Evolutionary conservation across 2,113 vertebrate genomes (phyloP).

Genomic region (Tamias sibiricus): DNA sequence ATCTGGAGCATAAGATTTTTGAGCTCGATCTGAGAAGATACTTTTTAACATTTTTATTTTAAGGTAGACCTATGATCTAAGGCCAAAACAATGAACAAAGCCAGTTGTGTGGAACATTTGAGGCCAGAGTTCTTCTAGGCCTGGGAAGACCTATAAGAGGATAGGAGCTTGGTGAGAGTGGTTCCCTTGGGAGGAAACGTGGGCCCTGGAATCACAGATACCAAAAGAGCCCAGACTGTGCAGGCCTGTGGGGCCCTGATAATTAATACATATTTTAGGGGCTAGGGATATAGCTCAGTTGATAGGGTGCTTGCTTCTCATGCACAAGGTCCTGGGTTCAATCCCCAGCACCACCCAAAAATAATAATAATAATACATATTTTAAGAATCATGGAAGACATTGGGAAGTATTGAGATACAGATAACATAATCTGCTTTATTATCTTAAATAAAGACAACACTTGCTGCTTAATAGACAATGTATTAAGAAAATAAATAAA

Average conservation of each 20-base stretch:
- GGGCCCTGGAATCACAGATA: background rate
- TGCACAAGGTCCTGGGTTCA: no score
- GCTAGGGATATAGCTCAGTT: no score
- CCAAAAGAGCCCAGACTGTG: background rate
- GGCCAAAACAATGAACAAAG: background rate
- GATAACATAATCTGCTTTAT: background rate
- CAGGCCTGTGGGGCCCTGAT: no score
- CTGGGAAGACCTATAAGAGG: background rate
- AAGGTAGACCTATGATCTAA: background rate
- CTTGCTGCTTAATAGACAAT: background rate
- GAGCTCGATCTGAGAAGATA: background rate
- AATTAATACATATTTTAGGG: background rate
- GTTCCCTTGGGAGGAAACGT: rapidly evolving
- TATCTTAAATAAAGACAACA: background rate
- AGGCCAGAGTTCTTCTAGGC: rapidly evolving
- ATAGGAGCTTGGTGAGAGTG: background rate
- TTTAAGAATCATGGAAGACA: background rate
- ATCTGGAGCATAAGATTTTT: background rate
- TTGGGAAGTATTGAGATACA: background rate
- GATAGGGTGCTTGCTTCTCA: no score
- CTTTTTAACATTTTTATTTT: background rate
- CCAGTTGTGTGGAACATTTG: no score
- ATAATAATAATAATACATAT: background rate
- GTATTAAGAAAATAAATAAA: background rate
- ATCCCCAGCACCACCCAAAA: no score